phyloP scores from a whole-genome alignment of 2,888 invertebrate species.

The Pristionchus arcanus region DNA sequence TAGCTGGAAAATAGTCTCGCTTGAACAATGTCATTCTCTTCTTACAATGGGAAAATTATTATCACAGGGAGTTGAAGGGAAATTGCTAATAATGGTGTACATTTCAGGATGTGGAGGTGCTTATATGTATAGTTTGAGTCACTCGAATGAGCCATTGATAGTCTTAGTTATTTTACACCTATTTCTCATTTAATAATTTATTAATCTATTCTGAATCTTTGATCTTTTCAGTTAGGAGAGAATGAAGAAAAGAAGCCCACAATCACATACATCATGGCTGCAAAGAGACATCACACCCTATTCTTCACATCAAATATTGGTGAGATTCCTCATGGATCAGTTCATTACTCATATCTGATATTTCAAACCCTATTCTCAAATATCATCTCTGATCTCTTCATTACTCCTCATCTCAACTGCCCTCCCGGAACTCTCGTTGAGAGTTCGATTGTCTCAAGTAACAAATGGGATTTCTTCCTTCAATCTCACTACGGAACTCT shows the following conservation, averaged over 20 bases:
- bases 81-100: no score
- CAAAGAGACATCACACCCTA: slow-evolving; percentile 74
- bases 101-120: no score
- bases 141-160: slow-evolving; percentile 62
- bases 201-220: background rate
- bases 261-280: slow-evolving; percentile 74
- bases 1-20: no score
- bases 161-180: background rate
- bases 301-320: slow-evolving; percentile 60
- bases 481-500: slow-evolving; percentile 70
- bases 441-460: slow-evolving; percentile 62
- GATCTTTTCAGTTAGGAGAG: background rate
- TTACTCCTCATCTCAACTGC: slow-evolving; percentile 62
- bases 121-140: slow-evolving; percentile 63
- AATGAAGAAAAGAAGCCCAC: slow-evolving; percentile 57
- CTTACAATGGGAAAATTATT: no score
- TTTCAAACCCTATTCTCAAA: background rate
- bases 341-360: background rate
- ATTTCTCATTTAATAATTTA: background rate
- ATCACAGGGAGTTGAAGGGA: no score
- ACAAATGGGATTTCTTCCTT: slow-evolving; percentile 73
- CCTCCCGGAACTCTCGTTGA: slow-evolving; percentile 75
- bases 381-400: slow-evolving; percentile 27
- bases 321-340: background rate
- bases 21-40: no score